A percentile compares a stretch with the other conserved stretches of the same genome.
These are phyloP conservation scores for Drosophila infuscata DNA, from an alignment of 2,888 invertebrate genomes.

Conservation along the genomic window DNA sequence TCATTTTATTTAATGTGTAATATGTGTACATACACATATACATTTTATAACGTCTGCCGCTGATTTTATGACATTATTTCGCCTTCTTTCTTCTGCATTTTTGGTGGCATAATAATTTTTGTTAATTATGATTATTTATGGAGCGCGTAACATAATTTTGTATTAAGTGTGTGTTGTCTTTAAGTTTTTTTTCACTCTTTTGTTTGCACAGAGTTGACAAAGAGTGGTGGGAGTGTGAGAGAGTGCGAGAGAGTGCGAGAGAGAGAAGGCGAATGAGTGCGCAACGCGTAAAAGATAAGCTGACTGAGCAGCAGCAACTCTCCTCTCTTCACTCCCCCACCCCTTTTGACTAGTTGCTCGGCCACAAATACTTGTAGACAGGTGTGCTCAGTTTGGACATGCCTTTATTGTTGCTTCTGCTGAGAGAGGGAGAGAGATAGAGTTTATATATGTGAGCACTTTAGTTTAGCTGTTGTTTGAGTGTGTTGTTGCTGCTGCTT, in stretches of 20 bases:
- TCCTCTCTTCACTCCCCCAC: neutral
- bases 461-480: constrained; percentile 17
- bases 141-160: constrained; percentile 52
- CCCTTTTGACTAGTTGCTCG: constrained; percentile 2
- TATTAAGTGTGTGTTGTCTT: constrained; percentile 37
- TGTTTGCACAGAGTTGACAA: constrained; percentile 43
- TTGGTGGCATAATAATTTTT: constrained; percentile 32
- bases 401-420: constrained; percentile 29
- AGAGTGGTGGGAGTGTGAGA: constrained; percentile 22
- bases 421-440: constrained; percentile 8
- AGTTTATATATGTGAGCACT: constrained; percentile 12
- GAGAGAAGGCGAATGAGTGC: constrained; percentile 31
- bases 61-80: constrained; percentile 16
- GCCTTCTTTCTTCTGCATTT: constrained; percentile 4
- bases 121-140: constrained; percentile 58
- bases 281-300: constrained; percentile 52
- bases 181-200: constrained; percentile 29
- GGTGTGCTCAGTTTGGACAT: constrained; percentile 44
- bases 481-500: constrained; percentile 31
- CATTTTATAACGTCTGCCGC: constrained; percentile 17
- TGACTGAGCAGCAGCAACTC: constrained; percentile 46
- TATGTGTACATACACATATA: neutral
- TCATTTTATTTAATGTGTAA: constrained; percentile 29
- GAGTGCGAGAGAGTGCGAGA: neutral
- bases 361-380: constrained; percentile 50